Evolutionary conservation across 1,140 invertebrate genomes (phyloP), one percentile per base, ranked within the genome.

Genomic region (Andrena cerasifolii): DNA sequence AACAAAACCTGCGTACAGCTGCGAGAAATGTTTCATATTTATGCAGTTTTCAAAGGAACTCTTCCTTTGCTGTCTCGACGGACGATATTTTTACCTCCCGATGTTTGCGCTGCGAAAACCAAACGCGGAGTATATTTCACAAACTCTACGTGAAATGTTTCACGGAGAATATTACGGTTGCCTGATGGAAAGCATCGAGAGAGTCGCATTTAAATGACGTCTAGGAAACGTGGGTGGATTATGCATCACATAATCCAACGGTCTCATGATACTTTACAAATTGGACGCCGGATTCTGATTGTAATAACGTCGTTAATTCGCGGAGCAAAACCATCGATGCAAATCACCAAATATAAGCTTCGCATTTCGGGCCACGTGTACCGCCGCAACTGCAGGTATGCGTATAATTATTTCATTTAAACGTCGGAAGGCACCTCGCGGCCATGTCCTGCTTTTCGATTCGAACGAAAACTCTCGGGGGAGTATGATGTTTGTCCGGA

Each of bases 21-120:
- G 24, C 14, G 51, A 45, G 40, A 21, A 40, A 68, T 68, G 53
- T 59, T 68, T 68, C 43, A 40, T 59, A 45, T 76, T 59, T 76
- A 58, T 67, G 24, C 45, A 28, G 28, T n/a, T 59, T 49, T 59
- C 53, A 68, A 76, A 75, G 53, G 6, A 12, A 6, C 18, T 18
- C 21, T 12, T n/a, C 31, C 21, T 68, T 21, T 56, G 16, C 24
- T 26, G 24, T 33, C n/a, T 28, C 49, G n/a, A 10, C 12, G 12
- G 21, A n/a, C 28, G 72, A 56, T 56, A 28, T 36, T 56, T 54
- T 40, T 16, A 16, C 24, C 28, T 24, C 1, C 31, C 16, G n/a
- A 31, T 14, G 59, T 21, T 53, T 26, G 45, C 5, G 28, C 36
- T 16, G 18, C 16, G 24, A 45, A 53, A 47, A 36, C 5, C 21